Base-by-base conservation (phyloP, 2,888 invertebrate genomes). In the Andrena bicolor region DNA sequence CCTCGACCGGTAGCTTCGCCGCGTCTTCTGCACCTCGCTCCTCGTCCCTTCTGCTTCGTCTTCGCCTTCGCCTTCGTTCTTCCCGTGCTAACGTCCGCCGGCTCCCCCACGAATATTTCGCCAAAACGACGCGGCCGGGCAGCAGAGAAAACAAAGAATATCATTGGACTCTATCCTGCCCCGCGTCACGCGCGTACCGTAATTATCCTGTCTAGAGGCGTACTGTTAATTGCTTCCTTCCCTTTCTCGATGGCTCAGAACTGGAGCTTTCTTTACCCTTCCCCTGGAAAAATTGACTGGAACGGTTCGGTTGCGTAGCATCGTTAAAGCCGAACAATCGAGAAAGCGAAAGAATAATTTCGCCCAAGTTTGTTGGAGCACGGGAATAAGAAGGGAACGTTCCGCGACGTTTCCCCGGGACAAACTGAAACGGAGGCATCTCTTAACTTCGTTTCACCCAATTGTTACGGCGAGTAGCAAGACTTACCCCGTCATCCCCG, bases 1-100 rank as follows among this genome's bases (percentile, higher is more conserved):
- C 90, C 90, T 90, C 83, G 86, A 82, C 87, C 87, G 85, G 89
- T 88, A 88, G 89, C 86, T 69, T 82, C 83, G 82, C 82, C 83
- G 56, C 78, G 80, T 82, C 81, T 77, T 78, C 86, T 75, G 76
- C 41, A 5, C 16, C 41, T 16, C 13, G 30, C 82, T 78, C 80
- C 74, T 32, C 23, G 80, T 78, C 26, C 73, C 49, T 61, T 80
- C 79, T 41, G 41, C 41, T 3, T 41, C 35, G 16, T 63, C 41
- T 74, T 79, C 49, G 58, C 78, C 41, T 74, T 79, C 49, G 58
- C 78, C 20, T 32, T 76, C 48, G 60, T 56, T 41, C 70, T 16
- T 73, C 76, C 65, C 63, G 83, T 76, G 78, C 23, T 73, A 80
- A 82, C 80, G 84, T 80, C 51, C 75, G 70, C 69, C 66, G 69